Evolutionary conservation across 2,113 vertebrate species (phyloP), one percentile per base, ranked within the genome.

Genomic region (Danio rerio): DNA sequence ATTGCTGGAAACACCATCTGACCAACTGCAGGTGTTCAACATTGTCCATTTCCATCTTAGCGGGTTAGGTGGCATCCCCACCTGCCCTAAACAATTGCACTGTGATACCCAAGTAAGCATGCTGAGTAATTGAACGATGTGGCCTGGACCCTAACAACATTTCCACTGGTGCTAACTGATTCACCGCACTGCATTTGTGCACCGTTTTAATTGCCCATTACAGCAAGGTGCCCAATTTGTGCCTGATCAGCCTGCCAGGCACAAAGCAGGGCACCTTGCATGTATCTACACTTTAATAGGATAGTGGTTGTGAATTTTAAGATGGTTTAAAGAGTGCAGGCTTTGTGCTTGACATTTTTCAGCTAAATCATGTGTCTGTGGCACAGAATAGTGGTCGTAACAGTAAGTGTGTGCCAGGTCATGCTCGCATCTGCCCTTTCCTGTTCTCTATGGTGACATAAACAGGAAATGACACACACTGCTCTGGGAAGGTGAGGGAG

Each of bases 61-160:
- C 66, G 45, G 73, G 68, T 73, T 42, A 40, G 62, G 15, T 80
- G 68, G 47, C 7, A 10, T 75, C 47, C 73, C 81, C 73, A 59
- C 72, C 69, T 83, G 63, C 49, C 63, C 63, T 74, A 43, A 15
- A 83, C 81, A 83, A 81, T 77, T 80, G 56, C 49, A 18, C 77
- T 47, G 49, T 66, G 47, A 83, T 80, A 70, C 66, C 52, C 65
- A 50, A 69, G 63, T 70, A 75, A 82, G 79, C 21, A 20, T 49
- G 68, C 18, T 15, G 63, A 66, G 66, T 70, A 71, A 49, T 42
- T 50, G 40, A 71, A 71, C 69, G 49, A 53, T 62, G 9, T 18
- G 20, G 13, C 65, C 55, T 78, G 20, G 43, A 52, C 45, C 9
- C 8, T 40, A 16, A 58, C 50, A 79, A 42, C 76, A 56, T 21